These are phyloP conservation scores for Nomia melanderi DNA, from an alignment of 1,140 invertebrate species.

Conservation along the genomic window DNA sequence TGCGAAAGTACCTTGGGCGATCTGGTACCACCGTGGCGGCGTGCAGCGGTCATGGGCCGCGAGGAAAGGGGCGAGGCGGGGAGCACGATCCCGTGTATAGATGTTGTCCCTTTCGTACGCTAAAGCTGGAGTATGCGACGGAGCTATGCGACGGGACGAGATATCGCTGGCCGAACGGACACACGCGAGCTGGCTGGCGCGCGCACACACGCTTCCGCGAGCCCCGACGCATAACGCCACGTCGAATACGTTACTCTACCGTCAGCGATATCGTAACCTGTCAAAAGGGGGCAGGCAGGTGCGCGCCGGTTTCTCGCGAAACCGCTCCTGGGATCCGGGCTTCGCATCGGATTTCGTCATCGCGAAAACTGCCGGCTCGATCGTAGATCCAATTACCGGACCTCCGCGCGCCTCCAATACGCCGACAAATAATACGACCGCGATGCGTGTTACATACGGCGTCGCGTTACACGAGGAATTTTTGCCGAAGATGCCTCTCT, in stretches of 20 bases:
- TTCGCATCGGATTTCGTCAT: slow-evolving; percentile 46
- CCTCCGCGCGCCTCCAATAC: slow-evolving; percentile 19
- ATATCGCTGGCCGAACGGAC: slow-evolving; percentile 17
- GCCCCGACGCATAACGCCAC: neutral
- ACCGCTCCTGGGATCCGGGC: slow-evolving; percentile 28
- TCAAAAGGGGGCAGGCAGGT: slow-evolving; percentile 43
- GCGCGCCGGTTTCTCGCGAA: neutral
- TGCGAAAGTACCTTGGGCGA: slow-evolving; percentile 46
- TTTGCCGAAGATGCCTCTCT: neutral
- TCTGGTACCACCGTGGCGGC: slow-evolving; percentile 42
- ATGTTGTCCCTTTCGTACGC: slow-evolving; percentile 8
- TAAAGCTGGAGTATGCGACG: slow-evolving; percentile 2
- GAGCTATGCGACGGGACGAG: slow-evolving; percentile 6
- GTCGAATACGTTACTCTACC: slow-evolving; percentile 39
- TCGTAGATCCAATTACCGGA: slow-evolving; percentile 56
- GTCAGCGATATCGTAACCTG: slow-evolving; percentile 44
- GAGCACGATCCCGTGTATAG: neutral
- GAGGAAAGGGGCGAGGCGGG: neutral
- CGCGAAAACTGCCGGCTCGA: slow-evolving; percentile 50
- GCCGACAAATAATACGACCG: slow-evolving; percentile 38
- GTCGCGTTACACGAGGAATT: neutral
- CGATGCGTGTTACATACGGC: neutral
- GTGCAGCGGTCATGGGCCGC: neutral
- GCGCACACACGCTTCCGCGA: neutral
- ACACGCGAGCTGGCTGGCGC: neutral